phyloP scores from a whole-genome alignment of 2,797 vertebrate genomes.

The Enteromius thamalakanensis region DNA sequence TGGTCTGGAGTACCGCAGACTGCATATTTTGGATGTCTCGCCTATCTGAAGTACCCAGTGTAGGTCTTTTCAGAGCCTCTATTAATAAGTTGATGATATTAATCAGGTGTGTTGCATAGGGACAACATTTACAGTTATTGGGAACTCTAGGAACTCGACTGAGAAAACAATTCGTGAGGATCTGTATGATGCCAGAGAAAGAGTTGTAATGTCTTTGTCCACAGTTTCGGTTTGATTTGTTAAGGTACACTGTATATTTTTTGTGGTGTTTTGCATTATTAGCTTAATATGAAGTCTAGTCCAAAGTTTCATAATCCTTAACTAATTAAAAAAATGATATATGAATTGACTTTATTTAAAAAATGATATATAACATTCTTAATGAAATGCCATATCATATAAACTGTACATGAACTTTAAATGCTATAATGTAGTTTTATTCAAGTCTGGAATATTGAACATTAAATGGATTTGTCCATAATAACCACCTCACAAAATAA shows the following conservation, averaged over 20 bases:
- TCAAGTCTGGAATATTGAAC: not conserved
- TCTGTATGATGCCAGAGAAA: not conserved
- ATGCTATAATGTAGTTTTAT: not conserved
- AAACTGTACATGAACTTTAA: not conserved
- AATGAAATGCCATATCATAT: not conserved
- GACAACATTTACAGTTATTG: not conserved
- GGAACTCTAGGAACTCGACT: not conserved
- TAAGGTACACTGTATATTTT: not conserved
- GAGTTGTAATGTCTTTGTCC: not conserved
- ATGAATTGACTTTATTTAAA: not conserved
- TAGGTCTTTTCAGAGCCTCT: not conserved
- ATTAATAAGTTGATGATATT: slow-evolving; percentile 7
- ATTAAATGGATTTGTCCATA: not conserved
- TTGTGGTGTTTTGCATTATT: not conserved
- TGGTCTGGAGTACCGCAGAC: not conserved
- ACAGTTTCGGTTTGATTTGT: not conserved
- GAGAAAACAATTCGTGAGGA: not conserved
- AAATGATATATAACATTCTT: not conserved
- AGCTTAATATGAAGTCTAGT: not conserved
- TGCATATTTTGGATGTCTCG: not conserved
- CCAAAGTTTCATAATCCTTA: not conserved
- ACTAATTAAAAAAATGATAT: not conserved
- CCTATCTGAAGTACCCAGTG: not conserved
- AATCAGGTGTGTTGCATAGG: not conserved
- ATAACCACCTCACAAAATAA: not conserved